phyloP scores from a whole-genome alignment of 1,140 invertebrate genomes.

The Lasaia peninsularis region DNA sequence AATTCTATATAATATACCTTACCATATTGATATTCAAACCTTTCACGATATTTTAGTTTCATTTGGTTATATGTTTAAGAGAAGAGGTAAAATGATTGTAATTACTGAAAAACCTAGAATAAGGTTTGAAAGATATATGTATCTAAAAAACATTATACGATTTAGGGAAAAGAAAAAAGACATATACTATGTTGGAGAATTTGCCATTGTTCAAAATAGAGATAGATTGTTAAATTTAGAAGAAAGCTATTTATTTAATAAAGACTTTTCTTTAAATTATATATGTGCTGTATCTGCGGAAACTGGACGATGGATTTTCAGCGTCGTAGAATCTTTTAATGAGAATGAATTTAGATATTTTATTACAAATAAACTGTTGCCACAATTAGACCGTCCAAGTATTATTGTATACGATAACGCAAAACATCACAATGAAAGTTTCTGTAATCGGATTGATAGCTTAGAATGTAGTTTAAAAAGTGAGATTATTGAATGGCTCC shows the following conservation, averaged over 20 bases:
- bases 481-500: slow-evolving; percentile 38
- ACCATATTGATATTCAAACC: slow-evolving; percentile 30
- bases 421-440: slow-evolving; percentile 21
- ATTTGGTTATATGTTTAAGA: slow-evolving; percentile 38
- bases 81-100: slow-evolving; percentile 9
- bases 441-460: slow-evolving; percentile 17
- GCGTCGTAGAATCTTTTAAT: slow-evolving; percentile 9
- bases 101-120: slow-evolving; percentile 37
- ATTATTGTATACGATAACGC: slow-evolving; percentile 31
- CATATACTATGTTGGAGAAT: slow-evolving; percentile 27
- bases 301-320: slow-evolving; percentile 12
- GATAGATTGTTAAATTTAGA: slow-evolving; percentile 15
- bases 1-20: slow-evolving; percentile 23
- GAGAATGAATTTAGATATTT: slow-evolving; percentile 21
- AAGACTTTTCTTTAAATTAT: background rate
- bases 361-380: slow-evolving; percentile 17
- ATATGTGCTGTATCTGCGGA: slow-evolving; percentile 26
- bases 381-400: slow-evolving; percentile 20
- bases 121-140: slow-evolving; percentile 37
- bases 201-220: background rate
- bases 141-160: slow-evolving; percentile 28
- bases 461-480: slow-evolving; percentile 26
- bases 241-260: slow-evolving; percentile 5
- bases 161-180: slow-evolving; percentile 21
- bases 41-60: slow-evolving; percentile 34